Base-by-base conservation (phyloP, 2,113 vertebrate genomes). In the Pitta sordida region DNA sequence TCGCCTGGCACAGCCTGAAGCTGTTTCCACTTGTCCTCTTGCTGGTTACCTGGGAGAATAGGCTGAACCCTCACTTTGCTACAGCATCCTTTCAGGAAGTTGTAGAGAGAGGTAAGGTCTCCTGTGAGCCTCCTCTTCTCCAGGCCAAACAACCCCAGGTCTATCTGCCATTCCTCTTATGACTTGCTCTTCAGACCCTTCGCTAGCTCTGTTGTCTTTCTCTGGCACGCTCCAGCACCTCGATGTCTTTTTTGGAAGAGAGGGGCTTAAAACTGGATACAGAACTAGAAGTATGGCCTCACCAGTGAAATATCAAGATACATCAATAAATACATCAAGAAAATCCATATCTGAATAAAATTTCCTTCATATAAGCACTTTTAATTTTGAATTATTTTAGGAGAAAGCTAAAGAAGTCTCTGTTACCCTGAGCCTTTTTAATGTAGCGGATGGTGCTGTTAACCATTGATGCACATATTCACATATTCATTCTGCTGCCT, bases 291-390 rank as follows among this genome's bases (percentile, higher is more conserved):
- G 9, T 49, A 36, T 27, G 51, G 26, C 17, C 30, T 71, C 58
- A 32, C 30, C 34, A 51, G 9, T 71, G 34, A 21, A 64, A 9
- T 64, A 36, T 41, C 9, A 49, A 41, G 41, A 30, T 48, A 30
- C 3, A 32, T 70, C 27, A 64, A 44, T 14, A 67, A 88, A 86
- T 62, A 26, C 7, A 46, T 63, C 10, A 34, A 46, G 27, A 55
- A 80, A 80, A 55, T 67, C 14, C 52, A 43, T 39, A 46, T 65
- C 43, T 55, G 34, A 68, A 44, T 48, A 55, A 82, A 67, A 75
- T 44, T 85, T 37, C 17, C 6, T 7, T 73, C 0, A 0, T 49
- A 58, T 19, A 21, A 68, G 69, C 2, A 2, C 15, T 70, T 76
- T 83, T n/a, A 5, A 6, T 53, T 90, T 88, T 60, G 34, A 56